These are phyloP conservation scores for Phthorimaea operculella DNA, from an alignment of 1,140 invertebrate species.

Conservation along the genomic window DNA sequence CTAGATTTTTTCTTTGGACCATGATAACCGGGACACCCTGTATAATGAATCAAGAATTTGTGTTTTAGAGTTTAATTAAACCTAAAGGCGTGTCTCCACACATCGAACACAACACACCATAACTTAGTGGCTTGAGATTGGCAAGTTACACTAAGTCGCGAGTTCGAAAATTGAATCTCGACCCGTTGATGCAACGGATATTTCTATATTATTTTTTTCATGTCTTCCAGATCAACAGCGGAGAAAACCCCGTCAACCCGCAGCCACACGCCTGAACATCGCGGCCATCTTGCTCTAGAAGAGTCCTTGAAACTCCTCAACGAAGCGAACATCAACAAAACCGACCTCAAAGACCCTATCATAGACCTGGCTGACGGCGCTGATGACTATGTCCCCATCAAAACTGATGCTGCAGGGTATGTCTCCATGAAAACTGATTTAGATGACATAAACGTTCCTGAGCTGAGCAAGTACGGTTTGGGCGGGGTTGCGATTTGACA, in stretches of 20 bases:
- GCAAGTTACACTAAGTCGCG: no score
- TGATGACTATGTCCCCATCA: constrained; percentile 38
- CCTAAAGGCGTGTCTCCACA: no score
- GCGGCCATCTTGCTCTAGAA: constrained; percentile 45
- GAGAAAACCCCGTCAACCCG: constrained; percentile 35
- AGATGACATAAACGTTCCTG: constrained; percentile 47
- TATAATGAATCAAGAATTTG: no score
- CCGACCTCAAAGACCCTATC: constrained; percentile 39
- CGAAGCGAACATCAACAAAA: constrained; percentile 57
- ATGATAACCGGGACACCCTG: no score
- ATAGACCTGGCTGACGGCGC: constrained; percentile 42
- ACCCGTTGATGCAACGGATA: no score
- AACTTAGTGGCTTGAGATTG: no score
- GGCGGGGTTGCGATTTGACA: constrained; percentile 56
- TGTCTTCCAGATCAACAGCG: not conserved
- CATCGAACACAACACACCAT: no score
- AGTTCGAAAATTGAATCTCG: no score
- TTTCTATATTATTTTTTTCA: not conserved
- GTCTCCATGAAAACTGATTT: constrained; percentile 25
- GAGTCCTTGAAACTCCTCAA: constrained; percentile 61
- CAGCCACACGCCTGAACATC: constrained; percentile 43
- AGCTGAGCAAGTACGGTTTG: constrained; percentile 41
- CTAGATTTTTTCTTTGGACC: no score
- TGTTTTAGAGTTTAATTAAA: no score
- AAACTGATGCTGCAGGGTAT: constrained; percentile 15